Percentiles rank a stretch among this genome's conserved stretches.
These are phyloP conservation scores for Linnaemya tessellans DNA, from an alignment of 2,888 invertebrate species.

Conservation along the genomic window DNA sequence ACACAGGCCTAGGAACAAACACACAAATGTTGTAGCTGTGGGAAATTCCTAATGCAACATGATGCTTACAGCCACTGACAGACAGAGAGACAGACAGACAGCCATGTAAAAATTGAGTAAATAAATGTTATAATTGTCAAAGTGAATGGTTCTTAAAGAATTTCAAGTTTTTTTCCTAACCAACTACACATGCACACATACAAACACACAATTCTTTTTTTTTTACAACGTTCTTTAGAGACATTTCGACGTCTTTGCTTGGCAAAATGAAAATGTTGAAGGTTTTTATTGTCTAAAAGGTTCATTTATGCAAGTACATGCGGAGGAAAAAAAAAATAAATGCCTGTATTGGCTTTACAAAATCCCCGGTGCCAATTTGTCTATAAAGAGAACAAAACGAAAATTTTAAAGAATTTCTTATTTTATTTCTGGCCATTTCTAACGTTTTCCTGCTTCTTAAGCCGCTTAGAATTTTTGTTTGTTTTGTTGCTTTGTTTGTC, in stretches of 20 bases:
- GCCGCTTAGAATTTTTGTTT: conserved; percentile 54
- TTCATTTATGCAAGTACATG: background rate
- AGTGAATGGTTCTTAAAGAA: conserved; percentile 49
- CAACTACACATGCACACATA: background rate
- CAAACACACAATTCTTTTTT: background rate
- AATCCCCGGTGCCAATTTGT: conserved; percentile 68
- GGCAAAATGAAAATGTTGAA: background rate
- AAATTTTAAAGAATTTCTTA: conserved; percentile 33
- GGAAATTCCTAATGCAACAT: conserved; percentile 68
- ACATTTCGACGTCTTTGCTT: conserved; percentile 56
- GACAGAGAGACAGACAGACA: too few species aligned
- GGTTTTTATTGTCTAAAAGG: conserved; percentile 10
- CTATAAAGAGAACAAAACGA: conserved; percentile 41
- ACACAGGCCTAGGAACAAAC: too few species aligned
- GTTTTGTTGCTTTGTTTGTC: conserved; percentile 3
- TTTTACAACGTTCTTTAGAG: conserved; percentile 17
- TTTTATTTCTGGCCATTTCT: background rate
- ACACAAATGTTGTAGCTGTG: conserved; percentile 8
- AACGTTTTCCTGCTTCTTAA: conserved; percentile 40
- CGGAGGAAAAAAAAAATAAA: background rate
- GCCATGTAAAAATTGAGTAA: conserved; percentile 10
- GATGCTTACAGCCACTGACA: background rate
- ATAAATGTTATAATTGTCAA: conserved; percentile 63
- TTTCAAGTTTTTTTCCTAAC: conserved; percentile 15
- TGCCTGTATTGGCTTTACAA: conserved; percentile 20